Evolutionary conservation across 2,888 invertebrate species (phyloP), one percentile per base, ranked within the genome.

Genomic region (Sinopyrophorus schimmeli): DNA sequence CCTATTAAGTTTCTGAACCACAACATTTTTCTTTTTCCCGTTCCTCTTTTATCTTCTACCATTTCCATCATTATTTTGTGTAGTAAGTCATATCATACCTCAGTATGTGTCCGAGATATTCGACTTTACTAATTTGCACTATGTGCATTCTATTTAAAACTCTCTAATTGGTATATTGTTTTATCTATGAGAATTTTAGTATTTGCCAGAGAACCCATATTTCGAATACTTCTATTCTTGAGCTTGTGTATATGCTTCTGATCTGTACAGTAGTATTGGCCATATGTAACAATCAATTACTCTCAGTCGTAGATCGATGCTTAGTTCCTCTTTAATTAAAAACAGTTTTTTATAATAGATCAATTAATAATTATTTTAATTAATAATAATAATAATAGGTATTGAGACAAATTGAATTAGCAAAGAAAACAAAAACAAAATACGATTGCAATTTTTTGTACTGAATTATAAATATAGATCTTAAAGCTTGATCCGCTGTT

Each of bases 281-380:
- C 31, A 31, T 12, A 31, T n/a, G n/a, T 10, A 31, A 10, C 31
- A 31, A 9, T 27, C n/a, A 27, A 27, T 12, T 27, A 27, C 27
- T 27, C 27, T 12, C n/a, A 27, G 3, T 27, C 27, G 3, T 27
- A 27, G 27, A 27, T 27, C 10, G 27, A 27, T 27, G 27, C n/a
- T 27, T 12, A 27, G 5, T 27, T 27, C 27, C 5, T 27, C 2
- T 11, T 27, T 12, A 27, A 5, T 11, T 27, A 27, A 27, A n/a
- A n/a, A n/a, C n/a, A n/a, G n/a, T n/a, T n/a, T n/a, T n/a, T n/a
- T n/a, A n/a, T n/a, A n/a, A n/a, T n/a, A n/a, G n/a, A n/a, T n/a
- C n/a, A n/a, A n/a, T n/a, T n/a, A n/a, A n/a, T n/a, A n/a, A n/a
- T n/a, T n/a, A n/a, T n/a, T n/a, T n/a, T n/a, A n/a, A n/a, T n/a